A percentile compares a stretch with the other conserved stretches of the same genome.
Conservation (phyloP, 2,888 invertebrate genomes). For the Tenthredo distinguenda region DNA sequence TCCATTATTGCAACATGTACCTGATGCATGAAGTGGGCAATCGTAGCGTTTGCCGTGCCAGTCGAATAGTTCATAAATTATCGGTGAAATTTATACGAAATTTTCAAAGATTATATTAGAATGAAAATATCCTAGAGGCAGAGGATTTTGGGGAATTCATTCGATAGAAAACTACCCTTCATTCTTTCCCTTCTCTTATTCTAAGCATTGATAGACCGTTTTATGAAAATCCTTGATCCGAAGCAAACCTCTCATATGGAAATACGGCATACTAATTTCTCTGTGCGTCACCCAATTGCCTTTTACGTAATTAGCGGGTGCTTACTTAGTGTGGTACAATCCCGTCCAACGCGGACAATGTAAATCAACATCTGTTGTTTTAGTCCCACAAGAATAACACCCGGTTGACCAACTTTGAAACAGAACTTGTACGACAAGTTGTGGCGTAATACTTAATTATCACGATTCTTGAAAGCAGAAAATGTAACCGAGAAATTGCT, state of each 20-base stretch:
- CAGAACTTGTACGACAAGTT: background rate
- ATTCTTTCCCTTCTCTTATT: background rate
- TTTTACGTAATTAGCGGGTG: slow-evolving; percentile 1
- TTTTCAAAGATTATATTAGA: background rate
- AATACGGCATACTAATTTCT: background rate
- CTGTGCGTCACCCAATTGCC: background rate
- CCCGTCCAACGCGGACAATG: background rate
- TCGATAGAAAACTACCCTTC: background rate
- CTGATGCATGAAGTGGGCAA: background rate
- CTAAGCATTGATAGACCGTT: background rate
- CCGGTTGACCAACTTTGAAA: background rate
- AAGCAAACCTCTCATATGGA: background rate
- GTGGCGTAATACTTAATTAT: background rate
- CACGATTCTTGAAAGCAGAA: background rate
- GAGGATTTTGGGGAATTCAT: background rate
- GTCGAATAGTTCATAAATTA: background rate
- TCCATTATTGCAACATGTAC: background rate
- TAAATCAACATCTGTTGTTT: slow-evolving; percentile 11
- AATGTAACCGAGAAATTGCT: background rate
- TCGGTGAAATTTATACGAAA: background rate
- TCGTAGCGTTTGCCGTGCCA: background rate
- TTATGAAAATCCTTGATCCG: background rate
- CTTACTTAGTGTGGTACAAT: background rate
- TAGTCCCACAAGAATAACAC: background rate
- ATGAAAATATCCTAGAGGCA: background rate